phyloP scores from a whole-genome alignment of 2,888 invertebrate genomes.

The Xestia xanthographa region DNA sequence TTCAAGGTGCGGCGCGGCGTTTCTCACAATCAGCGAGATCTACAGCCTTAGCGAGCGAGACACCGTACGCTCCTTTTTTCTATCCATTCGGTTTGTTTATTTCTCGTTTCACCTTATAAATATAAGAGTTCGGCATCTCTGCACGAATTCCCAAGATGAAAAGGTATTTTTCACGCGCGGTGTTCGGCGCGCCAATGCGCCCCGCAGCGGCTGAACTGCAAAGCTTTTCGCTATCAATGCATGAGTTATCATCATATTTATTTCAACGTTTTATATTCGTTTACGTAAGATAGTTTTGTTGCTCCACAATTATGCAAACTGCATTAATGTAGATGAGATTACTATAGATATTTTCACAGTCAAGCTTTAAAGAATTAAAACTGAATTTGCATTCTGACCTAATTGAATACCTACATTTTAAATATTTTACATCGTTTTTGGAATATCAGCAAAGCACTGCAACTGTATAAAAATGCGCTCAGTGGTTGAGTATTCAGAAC shows the following conservation, averaged over 20 bases:
- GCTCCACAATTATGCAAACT: conserved; percentile 35
- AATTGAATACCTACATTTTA: conserved; percentile 14
- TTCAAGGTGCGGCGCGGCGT: conserved; percentile 85
- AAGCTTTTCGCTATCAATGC: conserved; percentile 79
- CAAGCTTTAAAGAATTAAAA: conserved; percentile 50
- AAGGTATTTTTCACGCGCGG: conserved; percentile 86
- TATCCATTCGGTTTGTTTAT: conserved; percentile 87
- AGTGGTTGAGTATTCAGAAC: neutral
- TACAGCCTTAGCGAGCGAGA: conserved; percentile 77
- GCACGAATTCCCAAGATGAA: conserved; percentile 89
- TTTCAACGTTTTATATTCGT: conserved; percentile 41
- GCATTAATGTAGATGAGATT: conserved; percentile 43
- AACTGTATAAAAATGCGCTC: conserved; percentile 3
- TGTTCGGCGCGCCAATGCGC: conserved; percentile 74
- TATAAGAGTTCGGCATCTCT: conserved; percentile 87
- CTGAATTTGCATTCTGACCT: conserved; percentile 29
- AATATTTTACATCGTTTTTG: conserved; percentile 10
- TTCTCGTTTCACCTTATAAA: conserved; percentile 87
- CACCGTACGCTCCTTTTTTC: conserved; percentile 78
- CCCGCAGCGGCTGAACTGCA: conserved; percentile 74
- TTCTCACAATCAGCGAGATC: conserved; percentile 89
- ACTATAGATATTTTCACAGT: conserved; percentile 34
- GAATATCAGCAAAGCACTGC: neutral
- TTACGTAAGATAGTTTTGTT: conserved; percentile 27
- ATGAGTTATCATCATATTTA: conserved; percentile 67